phyloP scores from a whole-genome alignment of 1,140 invertebrate genomes.

The Aculops lycopersici region DNA sequence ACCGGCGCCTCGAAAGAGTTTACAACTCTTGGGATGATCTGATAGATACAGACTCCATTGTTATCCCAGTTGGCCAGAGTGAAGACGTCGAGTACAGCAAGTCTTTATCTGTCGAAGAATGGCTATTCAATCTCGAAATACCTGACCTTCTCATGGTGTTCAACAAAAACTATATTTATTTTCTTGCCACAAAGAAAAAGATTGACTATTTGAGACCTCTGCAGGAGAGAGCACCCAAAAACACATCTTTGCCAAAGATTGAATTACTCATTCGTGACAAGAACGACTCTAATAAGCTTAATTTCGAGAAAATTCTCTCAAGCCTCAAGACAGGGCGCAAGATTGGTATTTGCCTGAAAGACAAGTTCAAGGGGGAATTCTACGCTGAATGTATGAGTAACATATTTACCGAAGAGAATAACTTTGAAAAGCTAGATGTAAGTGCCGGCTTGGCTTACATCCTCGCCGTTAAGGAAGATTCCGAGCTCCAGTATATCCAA shows the following conservation, averaged over 20 bases:
- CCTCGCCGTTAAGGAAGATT: conserved; percentile 32
- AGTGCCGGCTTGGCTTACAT: conserved; percentile 22
- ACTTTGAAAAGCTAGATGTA: conserved; percentile 60
- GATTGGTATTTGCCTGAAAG: conserved; percentile 71
- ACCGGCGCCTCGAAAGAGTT: conserved; percentile 31
- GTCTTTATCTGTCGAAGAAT: conserved; percentile 36
- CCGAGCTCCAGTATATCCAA: conserved; percentile 62
- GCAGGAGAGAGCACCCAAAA: conserved; percentile 54
- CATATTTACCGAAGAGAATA: conserved; percentile 31
- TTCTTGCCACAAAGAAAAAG: conserved; percentile 87
- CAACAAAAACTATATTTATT: conserved; percentile 44
- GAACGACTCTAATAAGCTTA: conserved; percentile 70
- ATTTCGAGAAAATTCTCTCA: conserved; percentile 61
- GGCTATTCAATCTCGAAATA: conserved; percentile 85
- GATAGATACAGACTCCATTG: conserved; percentile 72
- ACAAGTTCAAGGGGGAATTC: conserved; percentile 69
- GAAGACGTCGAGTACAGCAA: conserved; percentile 85
- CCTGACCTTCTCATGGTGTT: conserved; percentile 78
- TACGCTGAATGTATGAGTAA: conserved; percentile 62
- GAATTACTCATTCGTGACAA: conserved; percentile 66
- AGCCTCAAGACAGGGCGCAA: conserved; percentile 58
- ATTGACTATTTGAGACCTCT: conserved; percentile 76
- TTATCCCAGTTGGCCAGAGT: conserved; percentile 58
- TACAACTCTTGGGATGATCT: conserved; percentile 47
- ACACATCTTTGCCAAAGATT: conserved; percentile 36